Evolutionary conservation across 1,140 invertebrate genomes (phyloP), one percentile per base, ranked within the genome.

Genomic region (Caenorhabditis inopinata): DNA sequence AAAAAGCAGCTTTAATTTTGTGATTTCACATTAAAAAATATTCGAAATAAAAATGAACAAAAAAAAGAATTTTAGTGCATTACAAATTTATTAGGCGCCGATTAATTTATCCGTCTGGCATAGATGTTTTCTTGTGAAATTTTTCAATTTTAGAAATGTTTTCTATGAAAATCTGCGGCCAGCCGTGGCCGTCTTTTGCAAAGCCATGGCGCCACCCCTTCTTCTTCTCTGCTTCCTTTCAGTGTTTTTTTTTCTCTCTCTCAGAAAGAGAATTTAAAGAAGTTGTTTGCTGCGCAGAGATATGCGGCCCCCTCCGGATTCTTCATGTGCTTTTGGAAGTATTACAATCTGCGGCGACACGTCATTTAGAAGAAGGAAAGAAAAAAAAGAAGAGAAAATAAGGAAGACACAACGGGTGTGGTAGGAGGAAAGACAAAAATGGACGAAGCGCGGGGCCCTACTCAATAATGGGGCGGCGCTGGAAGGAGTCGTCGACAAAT

Each of bases 281-380:
- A 68, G 58, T 68, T 68, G 58, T 68, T 68, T 68, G 58, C 38
- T 68, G 32, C 58, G 58, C 58, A 38, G 32, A 68, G 58, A 68
- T 68, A 68, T 68, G 58, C 27, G 58, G 58, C 6, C 14, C n/a
- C 58, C 58, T 68, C 58, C 32, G 58, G 58, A 68, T 68, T 68
- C 58, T 68, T 68, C 32, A 68, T 68, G 58, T 38, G 58, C 58
- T 68, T 68, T 68, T 68, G 58, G 58, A 68, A 68, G 58, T 68
- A 68, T 68, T 68, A 68, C 58, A 68, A 68, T 68, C 58, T 42
- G 58, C 32, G 58, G 58, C 58, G 75, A 75, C 73, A 49, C 46
- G 46, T 75, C 42, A 46, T 75, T 47, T 47, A 46, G 25, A 51
- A 9, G 47, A 47, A 32, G 46, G 74, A 48, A 49, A 49, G 18